Evolutionary conservation across 1,140 invertebrate genomes (phyloP), one percentile per base, ranked within the genome.

Genomic region (Zaprionus africanus): DNA sequence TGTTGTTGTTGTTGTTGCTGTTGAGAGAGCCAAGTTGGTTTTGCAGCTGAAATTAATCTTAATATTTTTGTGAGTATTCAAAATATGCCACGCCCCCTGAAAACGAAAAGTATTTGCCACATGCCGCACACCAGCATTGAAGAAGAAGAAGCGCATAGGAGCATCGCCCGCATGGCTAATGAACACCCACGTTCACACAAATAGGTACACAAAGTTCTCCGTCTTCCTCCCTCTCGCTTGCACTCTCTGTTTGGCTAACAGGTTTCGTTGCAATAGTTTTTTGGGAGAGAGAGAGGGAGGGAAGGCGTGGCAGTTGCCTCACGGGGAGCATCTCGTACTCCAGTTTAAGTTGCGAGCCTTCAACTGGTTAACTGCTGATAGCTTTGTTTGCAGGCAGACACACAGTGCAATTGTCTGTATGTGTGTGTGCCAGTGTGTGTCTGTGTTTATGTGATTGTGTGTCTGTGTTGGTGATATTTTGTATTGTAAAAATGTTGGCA

Each of bases 21-120:
- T 41, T 41, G 6, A 17, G 28, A 36, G 46, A 53, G 58, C 26
- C 43, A 69, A 53, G 58, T 62, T 61, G 49, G 41, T 66, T 60
- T 61, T 69, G 49, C 46, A 51, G 41, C 43, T 34, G 58, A 62
- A 60, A 69, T 54, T 62, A 61, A 69, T 69, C 67, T 51, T 62
- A 28, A 46, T 62, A 58, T 62, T 69, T 68, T 51, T 38, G 31
- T 64, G 43, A 13, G 17, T 68, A 59, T 59, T 46, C 54, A 57
- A 59, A 68, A 59, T 68, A 59, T 57, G 62, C 54, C 31, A 34
- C 31, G 31, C 26, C 46, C 46, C 61, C 13, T 54, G n/a, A 65
- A 36, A 36, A 19, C 22, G 54, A 36, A 34, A 22, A 41, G 38
- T 17, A 53, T 19, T 24, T 31, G 53, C 17, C 31, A 36, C 17